Evolutionary conservation across 2,888 invertebrate genomes (phyloP), one percentile per base, ranked within the genome.

Genomic region (Salpingus planirostris): DNA sequence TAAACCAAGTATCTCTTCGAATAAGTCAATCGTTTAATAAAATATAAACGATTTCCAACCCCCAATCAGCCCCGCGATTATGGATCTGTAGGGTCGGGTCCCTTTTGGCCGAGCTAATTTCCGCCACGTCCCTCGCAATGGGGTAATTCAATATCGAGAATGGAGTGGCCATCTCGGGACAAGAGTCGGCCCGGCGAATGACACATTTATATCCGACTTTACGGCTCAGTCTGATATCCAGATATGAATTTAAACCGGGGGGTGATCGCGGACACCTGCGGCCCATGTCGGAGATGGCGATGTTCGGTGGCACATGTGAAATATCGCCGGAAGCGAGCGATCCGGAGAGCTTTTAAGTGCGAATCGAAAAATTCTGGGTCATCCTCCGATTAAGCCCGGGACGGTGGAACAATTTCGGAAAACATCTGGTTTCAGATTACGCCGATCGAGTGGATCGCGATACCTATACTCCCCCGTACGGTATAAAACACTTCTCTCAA

Each of bases 221-320:
- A 49, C 46, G 46, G 42, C 33, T 35, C 40, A 31, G 42, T 40
- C 44, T 42, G 49, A 52, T 49, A 50, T 51, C 44, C 49, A 52
- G 56, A 56, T 56, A 56, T 54, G 56, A 56, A 53, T 53, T 54
- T 55, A 52, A 56, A 53, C 51, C 44, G 52, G 40, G 40, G 50
- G 44, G 44, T 50, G 51, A 56, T 56, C 52, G 38, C 30, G 35
- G 33, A 38, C 56, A 56, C 56, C 56, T 56, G 56, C 46, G 46
- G 42, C 54, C 42, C 47, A 48, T 50, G 46, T 47, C 50, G n/a
- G n/a, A 46, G 50, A 51, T 45, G 47, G 43, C 31, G 49, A 51
- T 45, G 47, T 43, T 35, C 47, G 50, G 31, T 46, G 47, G 43
- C 48, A 46, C 44, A 45, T 47, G 49, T 47, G 52, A 52, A 44